A percentile compares a stretch with the other conserved stretches of the same genome.
phyloP scores from a whole-genome alignment of 2,797 vertebrate species.

The Parotocinclus haroldoi region DNA sequence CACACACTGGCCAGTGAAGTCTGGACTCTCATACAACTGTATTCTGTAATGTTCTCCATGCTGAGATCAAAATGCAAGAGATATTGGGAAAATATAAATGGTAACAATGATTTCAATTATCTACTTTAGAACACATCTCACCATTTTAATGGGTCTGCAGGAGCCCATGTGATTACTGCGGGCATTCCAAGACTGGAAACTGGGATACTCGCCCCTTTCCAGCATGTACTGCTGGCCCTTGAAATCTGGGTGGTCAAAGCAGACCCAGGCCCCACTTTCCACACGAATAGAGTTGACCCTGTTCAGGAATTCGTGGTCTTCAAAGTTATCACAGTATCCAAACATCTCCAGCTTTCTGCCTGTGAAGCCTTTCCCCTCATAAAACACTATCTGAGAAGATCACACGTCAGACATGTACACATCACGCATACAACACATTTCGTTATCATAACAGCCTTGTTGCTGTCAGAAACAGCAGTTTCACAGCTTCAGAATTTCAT shows the following conservation, averaged over 20 bases:
- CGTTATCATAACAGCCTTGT: too few species aligned
- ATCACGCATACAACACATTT: too few species aligned
- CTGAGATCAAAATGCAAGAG: conserved; percentile 53
- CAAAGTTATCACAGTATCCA: conserved; percentile 85
- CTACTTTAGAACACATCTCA: conserved; percentile 52
- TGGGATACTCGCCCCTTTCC: conserved; percentile 84
- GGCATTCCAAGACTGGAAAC: conserved; percentile 84
- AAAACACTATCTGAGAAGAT: conserved; percentile 77
- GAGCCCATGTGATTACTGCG: conserved; percentile 89
- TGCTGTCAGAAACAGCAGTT: too few species aligned
- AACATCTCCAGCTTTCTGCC: conserved; percentile 83
- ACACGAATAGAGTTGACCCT: conserved; percentile 83
- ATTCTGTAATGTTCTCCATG: conserved; percentile 85
- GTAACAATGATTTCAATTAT: too few species aligned
- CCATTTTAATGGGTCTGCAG: conserved; percentile 85
- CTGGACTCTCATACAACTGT: conserved; percentile 80
- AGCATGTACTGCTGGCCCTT: conserved; percentile 87
- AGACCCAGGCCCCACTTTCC: conserved; percentile 85
- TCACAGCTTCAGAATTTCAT: too few species aligned
- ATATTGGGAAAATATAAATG: not conserved
- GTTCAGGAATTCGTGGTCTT: conserved; percentile 85
- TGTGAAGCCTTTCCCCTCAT: conserved; percentile 84
- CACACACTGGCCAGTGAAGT: conserved; percentile 82
- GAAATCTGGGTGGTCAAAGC: conserved; percentile 85
- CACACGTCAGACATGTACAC: too few species aligned